Base-by-base conservation (phyloP, 2,888 invertebrate genomes). In the Notodonta ziczac region DNA sequence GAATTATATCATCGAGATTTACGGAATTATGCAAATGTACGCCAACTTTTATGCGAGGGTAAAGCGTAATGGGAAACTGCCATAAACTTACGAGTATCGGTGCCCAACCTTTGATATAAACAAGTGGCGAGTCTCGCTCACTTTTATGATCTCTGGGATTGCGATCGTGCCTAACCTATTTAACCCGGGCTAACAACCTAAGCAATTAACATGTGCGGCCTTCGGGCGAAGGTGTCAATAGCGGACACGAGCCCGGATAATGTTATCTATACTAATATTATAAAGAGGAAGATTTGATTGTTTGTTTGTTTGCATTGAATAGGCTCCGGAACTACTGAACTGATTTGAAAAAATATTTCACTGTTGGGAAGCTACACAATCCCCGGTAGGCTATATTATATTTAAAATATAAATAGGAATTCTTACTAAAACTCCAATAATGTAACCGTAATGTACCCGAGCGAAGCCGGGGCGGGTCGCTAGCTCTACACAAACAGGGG, bases 61-160 rank as follows among this genome's bases (percentile, higher is more conserved):
- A 62, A 66, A 67, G 57, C 61, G 64, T 63, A 53, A 53, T 53
- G 54, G n/a, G 14, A 39, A 71, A 74, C 70, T 57, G 57, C 32
- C 60, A 59, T 72, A 71, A 73, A 74, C 61, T 66, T 61, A 73
- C 65, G 73, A 74, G 70, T 73, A 70, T 44, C 10, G 44, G 13
- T 67, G 69, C 66, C 64, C 69, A 65, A 66, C 69, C 65, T 60
- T 61, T 5, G 62, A 72, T 77, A 67, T 69, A 70, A 70, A 75
- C 73, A 73, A 75, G 72, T 72, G 63, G 51, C 57, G 59, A 69
- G 61, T 61, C 62, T 65, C 70, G 66, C 69, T 71, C 63, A 76
- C 77, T 77, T 80, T 78, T 81, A 80, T 77, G 77, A 80, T 76
- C 76, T 62, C 62, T 58, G 58, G 76, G 76, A 77, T 80, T 77